A percentile compares a stretch with the other conserved stretches of the same genome.
phyloP scores from a whole-genome alignment of 2,113 vertebrate genomes.

The Sturnus vulgaris region DNA sequence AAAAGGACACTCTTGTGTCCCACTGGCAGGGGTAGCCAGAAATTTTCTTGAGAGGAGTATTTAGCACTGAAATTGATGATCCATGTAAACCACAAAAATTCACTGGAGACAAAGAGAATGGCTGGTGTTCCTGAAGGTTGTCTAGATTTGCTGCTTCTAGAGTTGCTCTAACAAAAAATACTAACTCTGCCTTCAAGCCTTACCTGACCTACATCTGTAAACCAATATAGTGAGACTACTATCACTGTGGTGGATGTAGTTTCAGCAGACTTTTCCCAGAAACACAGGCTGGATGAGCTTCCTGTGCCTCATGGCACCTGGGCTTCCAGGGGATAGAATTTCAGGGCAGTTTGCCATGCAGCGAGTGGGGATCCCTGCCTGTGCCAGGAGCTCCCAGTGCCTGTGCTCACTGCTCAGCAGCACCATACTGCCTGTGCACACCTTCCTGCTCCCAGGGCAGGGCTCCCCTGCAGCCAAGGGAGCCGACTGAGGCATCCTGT shows the following conservation, averaged over 20 bases:
- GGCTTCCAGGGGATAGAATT: background rate
- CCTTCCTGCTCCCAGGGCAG: rapidly evolving
- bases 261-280: background rate
- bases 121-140: background rate
- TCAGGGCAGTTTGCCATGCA: background rate
- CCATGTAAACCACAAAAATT: background rate
- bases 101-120: background rate
- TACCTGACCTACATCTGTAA: background rate
- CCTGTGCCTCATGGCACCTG: background rate
- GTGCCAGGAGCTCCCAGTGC: background rate
- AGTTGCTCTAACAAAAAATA: background rate
- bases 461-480: rapidly evolving
- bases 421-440: rapidly evolving
- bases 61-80: background rate
- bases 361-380: rapidly evolving
- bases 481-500: background rate
- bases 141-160: background rate
- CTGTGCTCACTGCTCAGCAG: background rate
- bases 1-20: background rate
- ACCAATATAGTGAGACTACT: background rate
- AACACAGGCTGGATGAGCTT: background rate
- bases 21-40: background rate
- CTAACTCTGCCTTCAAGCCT: background rate
- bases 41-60: background rate
- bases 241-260: too few relatives aligned